phyloP scores from a whole-genome alignment of 2,113 vertebrate species.

The Alexandromys fortis region DNA sequence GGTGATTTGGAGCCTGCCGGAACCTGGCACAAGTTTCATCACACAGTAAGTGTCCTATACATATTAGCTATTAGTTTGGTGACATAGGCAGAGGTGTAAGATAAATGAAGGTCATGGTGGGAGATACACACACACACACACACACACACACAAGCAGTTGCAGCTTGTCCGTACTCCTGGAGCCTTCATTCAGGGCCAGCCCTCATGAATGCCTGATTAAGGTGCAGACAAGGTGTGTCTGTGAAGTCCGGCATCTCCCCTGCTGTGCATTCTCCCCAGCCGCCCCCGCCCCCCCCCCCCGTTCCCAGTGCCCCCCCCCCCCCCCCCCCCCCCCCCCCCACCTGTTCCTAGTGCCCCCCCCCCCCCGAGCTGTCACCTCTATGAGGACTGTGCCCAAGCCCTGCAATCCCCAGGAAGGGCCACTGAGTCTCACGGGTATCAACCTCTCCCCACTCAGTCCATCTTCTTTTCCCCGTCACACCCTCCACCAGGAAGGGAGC shows the following conservation, averaged over 20 bases:
- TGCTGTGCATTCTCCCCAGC: background rate
- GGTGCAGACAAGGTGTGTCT: background rate
- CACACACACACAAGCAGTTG: background rate
- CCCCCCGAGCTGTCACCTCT: background rate
- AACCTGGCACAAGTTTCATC: background rate
- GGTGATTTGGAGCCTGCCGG: background rate
- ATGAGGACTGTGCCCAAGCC: background rate
- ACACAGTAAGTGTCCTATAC: background rate
- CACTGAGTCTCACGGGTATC: background rate
- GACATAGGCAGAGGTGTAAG: too few relatives aligned
- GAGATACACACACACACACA: too few relatives aligned
- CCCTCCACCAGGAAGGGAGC: background rate
- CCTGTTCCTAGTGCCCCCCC: too few relatives aligned
- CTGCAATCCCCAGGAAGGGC: background rate
- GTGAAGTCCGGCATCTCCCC: background rate
- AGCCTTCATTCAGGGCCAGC: background rate
- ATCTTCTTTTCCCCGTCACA: background rate
- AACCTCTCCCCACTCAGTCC: background rate
- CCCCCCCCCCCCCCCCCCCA: accelerated
- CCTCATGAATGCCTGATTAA: background rate
- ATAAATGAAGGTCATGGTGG: background rate
- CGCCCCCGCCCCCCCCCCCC: accelerated
- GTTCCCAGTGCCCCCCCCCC: too few relatives aligned
- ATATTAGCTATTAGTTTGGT: background rate
- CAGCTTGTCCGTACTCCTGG: background rate